Evolutionary conservation across 2,888 invertebrate genomes (phyloP), one percentile per base, ranked within the genome.

Genomic region (Aethes cnicana): DNA sequence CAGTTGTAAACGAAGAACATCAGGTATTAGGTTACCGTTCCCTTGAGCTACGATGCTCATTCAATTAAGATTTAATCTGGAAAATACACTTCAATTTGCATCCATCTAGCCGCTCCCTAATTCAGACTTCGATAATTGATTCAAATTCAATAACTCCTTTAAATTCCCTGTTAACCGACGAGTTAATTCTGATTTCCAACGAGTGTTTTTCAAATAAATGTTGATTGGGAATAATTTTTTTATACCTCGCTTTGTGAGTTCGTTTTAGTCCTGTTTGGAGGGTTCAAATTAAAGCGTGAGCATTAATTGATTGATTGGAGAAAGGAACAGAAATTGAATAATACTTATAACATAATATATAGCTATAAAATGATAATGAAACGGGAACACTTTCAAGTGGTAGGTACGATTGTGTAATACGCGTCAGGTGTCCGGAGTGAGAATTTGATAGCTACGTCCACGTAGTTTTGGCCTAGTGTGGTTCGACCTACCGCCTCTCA

Each of bases 201-300:
- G 62, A 64, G 60, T 60, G 53, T 58, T 52, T 50, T 59, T 63
- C 61, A 61, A 67, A 63, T 61, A 62, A 61, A 57, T 53, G 59
- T 46, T 64, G 61, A 66, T 63, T 62, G 61, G 55, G 53, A 55
- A 56, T 60, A 59, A 59, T 58, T 59, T 56, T 53, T 57, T 60
- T 56, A 48, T 33, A 32, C 32, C n/a, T 4, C 21, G n/a, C 30
- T 25, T 43, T 7, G 28, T 26, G 14, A 14, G n/a, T 12, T 16
- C n/a, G 12, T 2, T 9, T 36, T 11, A n/a, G n/a, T n/a, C n/a
- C n/a, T n/a, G n/a, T n/a, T n/a, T n/a, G n/a, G n/a, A n/a, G n/a
- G n/a, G n/a, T n/a, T n/a, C n/a, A n/a, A n/a, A n/a, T n/a, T n/a
- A n/a, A n/a, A n/a, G n/a, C n/a, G n/a, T n/a, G n/a, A n/a, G n/a